Conservation (phyloP, 2,113 vertebrate genomes). For the Blennius ocellaris region DNA sequence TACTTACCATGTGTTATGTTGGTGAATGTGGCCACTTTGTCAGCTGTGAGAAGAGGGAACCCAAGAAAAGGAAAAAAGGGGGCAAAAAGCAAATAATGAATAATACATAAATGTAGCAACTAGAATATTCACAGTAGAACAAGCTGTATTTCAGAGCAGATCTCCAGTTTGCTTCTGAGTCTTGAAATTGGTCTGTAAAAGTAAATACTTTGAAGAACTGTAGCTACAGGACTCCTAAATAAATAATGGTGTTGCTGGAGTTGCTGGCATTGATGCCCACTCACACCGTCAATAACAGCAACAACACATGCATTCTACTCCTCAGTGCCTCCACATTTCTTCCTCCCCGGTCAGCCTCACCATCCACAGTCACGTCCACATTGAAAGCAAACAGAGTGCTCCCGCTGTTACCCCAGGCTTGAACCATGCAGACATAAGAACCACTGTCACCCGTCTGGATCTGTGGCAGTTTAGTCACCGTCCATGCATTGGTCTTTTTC, state of each 20-base stretch:
- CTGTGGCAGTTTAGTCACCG: constrained; percentile 74
- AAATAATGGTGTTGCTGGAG: constrained; percentile 64
- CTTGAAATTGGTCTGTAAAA: constrained; percentile 59
- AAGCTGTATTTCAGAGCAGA: constrained; percentile 54
- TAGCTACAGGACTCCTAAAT: constrained; percentile 65
- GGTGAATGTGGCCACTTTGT: constrained; percentile 54
- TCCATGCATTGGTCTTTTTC: constrained; percentile 12
- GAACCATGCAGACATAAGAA: constrained; percentile 71
- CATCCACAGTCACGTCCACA: constrained; percentile 63
- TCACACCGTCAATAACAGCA: constrained; percentile 49
- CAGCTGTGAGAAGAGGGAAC: constrained; percentile 54
- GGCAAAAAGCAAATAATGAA: constrained; percentile 64
- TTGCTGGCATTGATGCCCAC: constrained; percentile 53
- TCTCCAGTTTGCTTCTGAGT: constrained; percentile 53
- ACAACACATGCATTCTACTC: constrained; percentile 34
- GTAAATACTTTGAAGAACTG: constrained; percentile 68
- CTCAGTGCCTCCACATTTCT: constrained; percentile 7
- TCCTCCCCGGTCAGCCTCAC: constrained; percentile 58
- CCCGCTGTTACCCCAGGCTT: constrained; percentile 41
- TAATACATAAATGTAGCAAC: constrained; percentile 65
- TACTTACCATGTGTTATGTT: constrained; percentile 72
- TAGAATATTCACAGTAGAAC: constrained; percentile 68
- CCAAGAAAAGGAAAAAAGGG: constrained; percentile 2
- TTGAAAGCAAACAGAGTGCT: constrained; percentile 45
- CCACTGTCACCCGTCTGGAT: constrained; percentile 58